Evolutionary conservation across 2,797 vertebrate species (phyloP).

Genomic region (Merluccius polli): DNA sequence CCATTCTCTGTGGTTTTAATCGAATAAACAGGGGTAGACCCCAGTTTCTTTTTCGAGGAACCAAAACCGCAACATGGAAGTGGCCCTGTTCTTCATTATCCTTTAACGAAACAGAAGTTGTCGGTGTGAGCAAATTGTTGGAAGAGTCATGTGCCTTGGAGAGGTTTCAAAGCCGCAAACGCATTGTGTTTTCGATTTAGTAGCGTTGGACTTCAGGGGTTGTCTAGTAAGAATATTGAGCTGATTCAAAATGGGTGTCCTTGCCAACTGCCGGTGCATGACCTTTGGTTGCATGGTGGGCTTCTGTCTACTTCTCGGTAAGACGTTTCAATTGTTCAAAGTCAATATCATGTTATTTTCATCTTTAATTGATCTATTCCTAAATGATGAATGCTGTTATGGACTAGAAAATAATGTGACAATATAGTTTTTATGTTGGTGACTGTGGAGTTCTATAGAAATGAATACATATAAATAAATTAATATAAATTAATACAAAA

Average conservation of each 20-base stretch:
- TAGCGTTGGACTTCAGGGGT: conserved; percentile 25
- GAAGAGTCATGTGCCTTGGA: conserved; percentile 57
- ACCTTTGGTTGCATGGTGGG: not conserved
- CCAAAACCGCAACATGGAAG: conserved; percentile 69
- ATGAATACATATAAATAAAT: no score
- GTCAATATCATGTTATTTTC: not conserved
- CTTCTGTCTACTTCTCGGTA: not conserved
- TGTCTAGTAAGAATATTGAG: not conserved
- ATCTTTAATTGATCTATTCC: not conserved
- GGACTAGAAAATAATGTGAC: not conserved
- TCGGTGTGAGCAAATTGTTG: conserved; percentile 51
- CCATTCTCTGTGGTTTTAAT: no score
- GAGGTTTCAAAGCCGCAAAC: conserved; percentile 45
- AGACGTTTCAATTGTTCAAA: not conserved
- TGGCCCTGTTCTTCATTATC: conserved; percentile 39
- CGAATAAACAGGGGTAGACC: conserved; percentile 25
- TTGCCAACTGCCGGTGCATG: not conserved
- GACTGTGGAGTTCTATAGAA: not conserved
- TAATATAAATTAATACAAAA: not conserved
- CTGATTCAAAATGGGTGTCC: not conserved
- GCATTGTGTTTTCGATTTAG: conserved; percentile 24
- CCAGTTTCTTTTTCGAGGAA: conserved; percentile 46
- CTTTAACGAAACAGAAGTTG: conserved; percentile 52
- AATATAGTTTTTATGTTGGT: not conserved
- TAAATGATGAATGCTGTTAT: not conserved